Base-by-base conservation (phyloP, 2,113 vertebrate species). In the Mormyrus lacerda region DNA sequence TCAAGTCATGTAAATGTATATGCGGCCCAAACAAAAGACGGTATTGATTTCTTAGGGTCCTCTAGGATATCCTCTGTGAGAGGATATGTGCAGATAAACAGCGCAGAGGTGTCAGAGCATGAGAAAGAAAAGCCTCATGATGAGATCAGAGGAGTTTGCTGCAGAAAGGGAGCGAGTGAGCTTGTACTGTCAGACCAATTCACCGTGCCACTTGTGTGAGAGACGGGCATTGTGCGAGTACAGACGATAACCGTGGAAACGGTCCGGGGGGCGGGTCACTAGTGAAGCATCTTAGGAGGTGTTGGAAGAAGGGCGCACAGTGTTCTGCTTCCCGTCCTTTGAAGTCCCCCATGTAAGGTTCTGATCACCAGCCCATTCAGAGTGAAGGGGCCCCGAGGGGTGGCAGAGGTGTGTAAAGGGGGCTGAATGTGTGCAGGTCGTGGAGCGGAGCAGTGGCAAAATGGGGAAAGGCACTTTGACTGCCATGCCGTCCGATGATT, bases 41-140 rank as follows among this genome's bases (percentile, higher is more conserved):
- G 73, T 79, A 79, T 35, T 79, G 73, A 79, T 79, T 79, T 79
- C 35, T 79, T 42, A 79, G 73, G 73, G 35, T 79, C 73, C 73
- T 79, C 73, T 13, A 79, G 73, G 35, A 31, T 19, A 79, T 79
- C 3, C 73, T 19, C 35, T 21, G 31, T 17, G 24, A 73, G 27
- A 15, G 69, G 31, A 73, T 39, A 73, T 73, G 31, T 15, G 31
- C 11, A 17, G 2, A 15, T 39, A 73, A 73, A 35, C 4, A 35
- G 31, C 3, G 6, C 73, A 79, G 31, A 39, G 73, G 73, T 39
- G 73, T 39, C 15, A 79, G 35, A 79, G 11, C 73, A 0, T 6
- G 13, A 39, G 73, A 35, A 3, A 17, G 73, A 35, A 42, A 19
- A 39, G 35, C 31, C 73, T 42, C n/a, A 39, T 79, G 31, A 79